Evolutionary conservation across 2,888 invertebrate genomes (phyloP).

Genomic region (Eumerus sabulonum): DNA sequence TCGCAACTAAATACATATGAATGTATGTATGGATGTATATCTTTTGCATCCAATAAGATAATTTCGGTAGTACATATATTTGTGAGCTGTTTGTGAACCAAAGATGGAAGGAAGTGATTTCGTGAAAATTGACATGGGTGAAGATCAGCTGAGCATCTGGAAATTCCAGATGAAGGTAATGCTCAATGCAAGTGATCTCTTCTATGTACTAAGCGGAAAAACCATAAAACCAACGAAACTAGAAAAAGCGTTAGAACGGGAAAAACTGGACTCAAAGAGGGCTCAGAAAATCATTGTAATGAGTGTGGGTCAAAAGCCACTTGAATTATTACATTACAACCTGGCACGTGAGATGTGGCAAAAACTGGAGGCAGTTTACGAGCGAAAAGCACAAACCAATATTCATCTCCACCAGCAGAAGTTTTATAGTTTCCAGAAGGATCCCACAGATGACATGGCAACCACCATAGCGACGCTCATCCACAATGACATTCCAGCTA

Average conservation of each 20-base stretch:
- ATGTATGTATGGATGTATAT: not conserved
- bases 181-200: not conserved
- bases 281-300: too few relatives aligned
- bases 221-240: too few relatives aligned
- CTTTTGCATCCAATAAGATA: too few relatives aligned
- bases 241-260: too few relatives aligned
- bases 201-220: conserved; percentile 1
- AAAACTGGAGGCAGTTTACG: conserved; percentile 69
- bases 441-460: conserved; percentile 51
- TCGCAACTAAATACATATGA: too few relatives aligned
- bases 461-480: not conserved
- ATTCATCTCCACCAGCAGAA: conserved; percentile 73
- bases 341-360: conserved; percentile 51
- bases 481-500: too few relatives aligned
- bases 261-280: too few relatives aligned
- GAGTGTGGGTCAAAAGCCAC: conserved; percentile 31
- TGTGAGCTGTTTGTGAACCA: not conserved
- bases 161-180: conserved; percentile 20
- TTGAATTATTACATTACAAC: conserved; percentile 48
- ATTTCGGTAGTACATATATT: too few relatives aligned
- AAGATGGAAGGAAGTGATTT: too few relatives aligned
- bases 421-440: conserved; percentile 56
- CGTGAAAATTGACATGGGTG: too few relatives aligned
- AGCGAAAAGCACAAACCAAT: conserved; percentile 72
- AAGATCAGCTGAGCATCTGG: conserved; percentile 6